Base-by-base conservation (phyloP, 1,140 invertebrate species). In the Pinna nobilis region DNA sequence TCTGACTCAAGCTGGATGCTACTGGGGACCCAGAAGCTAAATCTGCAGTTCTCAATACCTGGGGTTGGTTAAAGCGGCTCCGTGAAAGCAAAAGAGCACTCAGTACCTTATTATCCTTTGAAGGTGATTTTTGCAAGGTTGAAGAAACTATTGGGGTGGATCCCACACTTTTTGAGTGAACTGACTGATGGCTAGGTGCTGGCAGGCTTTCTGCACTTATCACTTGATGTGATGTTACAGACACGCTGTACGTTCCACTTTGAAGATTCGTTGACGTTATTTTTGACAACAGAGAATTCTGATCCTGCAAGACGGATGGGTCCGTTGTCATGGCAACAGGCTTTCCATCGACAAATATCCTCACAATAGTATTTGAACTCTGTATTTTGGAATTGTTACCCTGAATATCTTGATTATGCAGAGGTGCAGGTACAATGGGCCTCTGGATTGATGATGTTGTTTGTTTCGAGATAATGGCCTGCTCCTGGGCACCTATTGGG, bases 281-380 rank as follows among this genome's bases (percentile, higher is more conserved):
- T 60, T 70, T 69, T 15, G 67, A 61, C 33, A 75, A 30, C 23
- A 75, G 23, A 25, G 60, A 49, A 30, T 25, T 59, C 20, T 55
- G 73, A 59, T 75, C 67, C n/a, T 70, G 60, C 13, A 75, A 49
- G 33, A 75, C 73, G 4, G 73, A 69, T 39, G 73, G 59, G 60
- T 75, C 73, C 25, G 73, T 75, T 2, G 73, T 75, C 61, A 75
- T 64, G n/a, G 73, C 73, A 37, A 75, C 67, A 15, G 73, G 73
- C 65, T 75, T 75, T 41, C 73, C 73, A 65, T 75, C 73, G 18
- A 75, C 67, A 65, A 75, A 75, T 49, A 75, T 69, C 20, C 73
- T 39, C 9, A 75, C 73, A 39, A 75, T 49, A 23, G 73, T 71
- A 20, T 65, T 75, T 32, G 66, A 37, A 18, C 55, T 74, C 47